Base-by-base conservation (phyloP, 2,113 vertebrate genomes). In the Phyllostomus hastatus region DNA sequence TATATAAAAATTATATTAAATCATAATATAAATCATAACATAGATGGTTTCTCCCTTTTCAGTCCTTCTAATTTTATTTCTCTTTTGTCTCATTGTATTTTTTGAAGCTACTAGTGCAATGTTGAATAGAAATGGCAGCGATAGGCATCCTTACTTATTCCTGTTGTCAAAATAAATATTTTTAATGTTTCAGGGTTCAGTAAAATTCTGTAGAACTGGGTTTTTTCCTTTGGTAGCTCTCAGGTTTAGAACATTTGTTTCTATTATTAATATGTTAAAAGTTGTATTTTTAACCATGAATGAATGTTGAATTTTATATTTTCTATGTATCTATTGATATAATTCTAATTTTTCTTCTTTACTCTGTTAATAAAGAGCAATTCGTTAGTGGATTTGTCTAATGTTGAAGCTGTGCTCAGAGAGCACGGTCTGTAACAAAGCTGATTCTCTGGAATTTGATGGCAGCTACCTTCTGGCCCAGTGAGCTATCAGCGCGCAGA, bases 191-290 rank as follows among this genome's bases (percentile, higher is more conserved):
- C 69, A 64, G 43, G 41, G 78, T 89, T 94, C 88, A 88, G 24
- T 83, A 33, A 86, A 72, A 59, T 91, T 64, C 28, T 64, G 61
- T 26, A 64, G 12, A 31, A 64, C 28, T 31, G 28, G 28, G 28
- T 64, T 64, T 76, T 33, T 57, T 48, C 7, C 43, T 46, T 46
- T 72, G 3, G 16, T 66, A 78, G 35, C 67, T 69, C 41, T 41
- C 19, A 84, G 83, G 35, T 67, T 94, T 96, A 91, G 67, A 59
- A 95, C 33, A 5, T 95, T 92, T 54, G 26, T 73, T 87, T 76
- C 46, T 91, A 75, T 94, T 91, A 83, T 4, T 80, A 54, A 70
- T 66, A 88, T 90, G 22, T 48, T 73, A 67, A 54, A 15, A 91
- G 72, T 78, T 93, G 50, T 91, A 72, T 80, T 96, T 94, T 94